Conservation (phyloP, 2,888 invertebrate species). For the Hemaris fuciformis region DNA sequence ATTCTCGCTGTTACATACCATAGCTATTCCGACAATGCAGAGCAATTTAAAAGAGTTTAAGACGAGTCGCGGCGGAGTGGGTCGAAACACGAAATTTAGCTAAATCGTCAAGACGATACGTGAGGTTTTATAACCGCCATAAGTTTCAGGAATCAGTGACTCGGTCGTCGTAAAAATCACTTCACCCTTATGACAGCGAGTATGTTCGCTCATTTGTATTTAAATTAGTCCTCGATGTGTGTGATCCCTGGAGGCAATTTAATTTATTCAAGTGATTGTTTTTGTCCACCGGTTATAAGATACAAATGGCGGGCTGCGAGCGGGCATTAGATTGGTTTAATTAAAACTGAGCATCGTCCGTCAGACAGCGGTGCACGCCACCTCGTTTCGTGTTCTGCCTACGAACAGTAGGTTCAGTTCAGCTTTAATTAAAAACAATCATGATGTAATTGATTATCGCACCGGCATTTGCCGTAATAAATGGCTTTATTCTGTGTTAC, state of each 20-base stretch:
- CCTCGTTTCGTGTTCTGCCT: constrained; percentile 34
- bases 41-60: constrained; percentile 69
- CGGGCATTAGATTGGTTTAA: constrained; percentile 56
- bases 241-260: neutral
- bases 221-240: constrained; percentile 29
- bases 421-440: constrained; percentile 21
- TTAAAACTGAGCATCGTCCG: constrained; percentile 62
- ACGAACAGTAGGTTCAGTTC: neutral
- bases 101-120: constrained; percentile 69
- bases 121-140: constrained; percentile 71
- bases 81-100: constrained; percentile 55
- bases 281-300: neutral
- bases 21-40: constrained; percentile 64
- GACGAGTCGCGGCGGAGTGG: constrained; percentile 39
- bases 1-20: constrained; percentile 57
- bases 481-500: constrained; percentile 26
- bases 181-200: constrained; percentile 44
- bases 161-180: constrained; percentile 70
- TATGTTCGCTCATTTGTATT: constrained; percentile 39
- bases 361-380: constrained; percentile 29
- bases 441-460: constrained; percentile 4
- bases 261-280: neutral
- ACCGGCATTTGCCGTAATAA: neutral
- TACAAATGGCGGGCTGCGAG: constrained; percentile 19
- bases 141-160: constrained; percentile 67